Percentiles rank a stretch among this genome's conserved stretches.
Evolutionary conservation across 2,797 vertebrate genomes (phyloP).

Genomic region (Microctenopoma stevenorrisi): DNA sequence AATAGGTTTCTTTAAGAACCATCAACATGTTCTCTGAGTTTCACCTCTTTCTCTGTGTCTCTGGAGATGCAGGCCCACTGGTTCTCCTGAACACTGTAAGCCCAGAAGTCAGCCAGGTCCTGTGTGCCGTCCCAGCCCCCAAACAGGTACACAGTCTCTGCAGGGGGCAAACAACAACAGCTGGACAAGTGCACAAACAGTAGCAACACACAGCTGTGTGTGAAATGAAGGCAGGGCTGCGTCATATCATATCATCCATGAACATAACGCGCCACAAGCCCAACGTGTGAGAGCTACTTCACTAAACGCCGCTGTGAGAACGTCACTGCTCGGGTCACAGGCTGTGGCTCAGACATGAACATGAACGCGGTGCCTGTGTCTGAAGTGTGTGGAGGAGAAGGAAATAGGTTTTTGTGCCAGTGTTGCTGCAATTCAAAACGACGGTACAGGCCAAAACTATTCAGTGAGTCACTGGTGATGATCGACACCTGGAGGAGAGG

Average conservation of each 20-base stretch:
- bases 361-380: slow-evolving; percentile 33
- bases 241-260: too few relatives aligned
- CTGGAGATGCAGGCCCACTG: slow-evolving; percentile 98
- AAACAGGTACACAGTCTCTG: slow-evolving; percentile 98
- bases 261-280: too few relatives aligned
- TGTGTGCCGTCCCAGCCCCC: slow-evolving; percentile 99
- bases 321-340: slow-evolving; percentile 4
- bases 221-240: too few relatives aligned
- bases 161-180: not conserved
- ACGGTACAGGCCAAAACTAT: not conserved
- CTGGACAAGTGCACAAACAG: not conserved
- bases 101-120: slow-evolving; percentile 99
- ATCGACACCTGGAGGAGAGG: not conserved
- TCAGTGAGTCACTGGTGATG: not conserved
- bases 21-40: not conserved
- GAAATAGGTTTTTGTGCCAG: slow-evolving; percentile 9
- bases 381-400: slow-evolving; percentile 19
- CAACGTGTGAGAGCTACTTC: too few relatives aligned
- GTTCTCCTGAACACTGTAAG: slow-evolving; percentile 97
- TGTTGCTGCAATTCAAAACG: slow-evolving; percentile 6
- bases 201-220: not conserved
- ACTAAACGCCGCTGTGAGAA: not conserved
- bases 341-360: slow-evolving; percentile 10
- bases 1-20: not conserved
- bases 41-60: slow-evolving; percentile 98